A percentile compares a stretch with the other conserved stretches of the same genome.
phyloP scores from a whole-genome alignment of 2,888 invertebrate genomes.

The Coenonympha arcania region DNA sequence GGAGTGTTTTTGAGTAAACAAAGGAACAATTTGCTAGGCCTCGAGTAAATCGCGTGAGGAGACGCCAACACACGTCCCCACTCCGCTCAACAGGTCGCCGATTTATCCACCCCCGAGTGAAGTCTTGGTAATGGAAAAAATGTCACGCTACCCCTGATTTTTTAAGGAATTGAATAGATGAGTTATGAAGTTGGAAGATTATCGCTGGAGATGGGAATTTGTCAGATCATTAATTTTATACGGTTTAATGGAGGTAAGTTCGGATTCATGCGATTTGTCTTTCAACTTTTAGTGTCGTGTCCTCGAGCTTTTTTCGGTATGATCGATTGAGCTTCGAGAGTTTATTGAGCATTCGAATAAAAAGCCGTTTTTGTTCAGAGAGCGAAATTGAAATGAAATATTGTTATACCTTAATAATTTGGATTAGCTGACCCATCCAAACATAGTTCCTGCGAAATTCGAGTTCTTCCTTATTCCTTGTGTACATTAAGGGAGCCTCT shows the following conservation, averaged over 20 bases:
- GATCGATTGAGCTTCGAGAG: not conserved
- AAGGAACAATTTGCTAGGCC: constrained; percentile 58
- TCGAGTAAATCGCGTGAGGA: constrained; percentile 37
- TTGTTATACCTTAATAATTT: too few species aligned
- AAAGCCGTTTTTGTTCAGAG: not conserved
- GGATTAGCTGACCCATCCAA: too few species aligned
- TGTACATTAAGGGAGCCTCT: too few species aligned
- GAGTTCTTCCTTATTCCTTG: too few species aligned
- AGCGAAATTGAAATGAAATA: not conserved
- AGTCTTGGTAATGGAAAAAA: constrained; percentile 62
- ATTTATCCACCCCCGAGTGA: constrained; percentile 48
- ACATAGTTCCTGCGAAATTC: not conserved
- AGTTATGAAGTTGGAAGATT: constrained; percentile 48
- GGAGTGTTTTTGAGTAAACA: constrained; percentile 34
- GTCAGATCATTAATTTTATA: constrained; percentile 42
- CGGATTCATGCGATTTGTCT: constrained; percentile 18
- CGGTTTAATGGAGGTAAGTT: constrained; percentile 27
- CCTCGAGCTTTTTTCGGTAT: not conserved
- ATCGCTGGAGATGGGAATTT: constrained; percentile 43
- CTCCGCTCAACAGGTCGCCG: constrained; percentile 64
- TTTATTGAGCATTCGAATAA: not conserved
- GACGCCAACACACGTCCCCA: constrained; percentile 45
- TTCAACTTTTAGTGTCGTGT: constrained; percentile 13
- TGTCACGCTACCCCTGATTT: constrained; percentile 49
- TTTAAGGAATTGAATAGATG: constrained; percentile 52